Evolutionary conservation across 2,888 invertebrate genomes (phyloP), one percentile per base, ranked within the genome.

Genomic region (Unio pictorum): DNA sequence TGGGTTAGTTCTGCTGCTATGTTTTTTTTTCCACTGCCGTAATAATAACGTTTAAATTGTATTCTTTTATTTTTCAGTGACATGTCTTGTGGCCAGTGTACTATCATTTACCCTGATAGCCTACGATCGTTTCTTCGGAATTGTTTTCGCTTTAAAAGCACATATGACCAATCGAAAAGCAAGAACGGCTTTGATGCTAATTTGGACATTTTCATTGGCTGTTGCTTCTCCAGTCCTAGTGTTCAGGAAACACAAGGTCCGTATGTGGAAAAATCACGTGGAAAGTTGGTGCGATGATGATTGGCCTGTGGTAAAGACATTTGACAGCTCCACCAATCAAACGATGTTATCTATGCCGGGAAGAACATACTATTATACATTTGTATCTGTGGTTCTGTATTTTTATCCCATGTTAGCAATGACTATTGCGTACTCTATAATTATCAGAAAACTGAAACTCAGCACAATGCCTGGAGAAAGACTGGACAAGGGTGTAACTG

Each of bases 41-140:
- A 45, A 45, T 6, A 45, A 45, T 45, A 45, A 45, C 15, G 45
- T 45, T 45, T 4, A 45, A 55, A 57, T 6, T 55, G 5, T 26
- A 54, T 59, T 61, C 57, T 66, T 59, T 69, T 17, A 64, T 34
- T 67, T 82, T 84, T 60, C 90, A 93, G 95, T 94, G 60, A 91
- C 93, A 0, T 91, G 95, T 68, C 91, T 95, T 4, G 90, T 95
- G 66, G 93, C 95, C 0, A 94, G 94, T 61, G 94, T 95, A 0
- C 92, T 94, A 70, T 95, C 94, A 68, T 91, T 96, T 68, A 93
- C 94, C 56, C 92, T 93, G 28, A 94, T 96, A 0, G 95, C 95
- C 66, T 95, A 95, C 84, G 95, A 96, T 85, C 92, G 96, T 26
- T 90, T 96, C 34, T 94, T 95, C 1, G 95, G 95, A 11, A 95